Conservation (phyloP, 92 coral and sea anemone species). For the Metridium senile region DNA sequence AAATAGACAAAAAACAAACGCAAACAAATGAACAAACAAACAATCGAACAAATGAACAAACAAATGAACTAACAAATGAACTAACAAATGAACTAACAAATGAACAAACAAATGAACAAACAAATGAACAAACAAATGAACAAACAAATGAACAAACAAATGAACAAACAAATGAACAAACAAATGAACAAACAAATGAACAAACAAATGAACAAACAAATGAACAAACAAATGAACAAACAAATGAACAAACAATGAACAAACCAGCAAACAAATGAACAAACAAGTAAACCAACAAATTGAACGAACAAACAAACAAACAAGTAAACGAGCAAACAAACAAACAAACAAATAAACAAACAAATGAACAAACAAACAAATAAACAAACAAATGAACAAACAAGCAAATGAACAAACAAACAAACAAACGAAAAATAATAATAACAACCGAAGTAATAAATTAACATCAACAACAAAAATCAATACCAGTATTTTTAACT, state of each 20-base stretch:
- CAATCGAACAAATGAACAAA: background rate
- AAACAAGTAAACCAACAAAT: too few species aligned
- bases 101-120: too few species aligned
- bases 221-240: too few species aligned
- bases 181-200: too few species aligned
- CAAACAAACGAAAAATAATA: background rate
- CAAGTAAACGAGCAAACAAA: background rate
- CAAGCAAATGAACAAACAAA: too few species aligned
- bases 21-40: background rate
- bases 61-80: background rate
- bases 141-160: too few species aligned
- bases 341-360: background rate
- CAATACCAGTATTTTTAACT: background rate
- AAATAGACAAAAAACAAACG: background rate
- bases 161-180: too few species aligned
- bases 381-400: too few species aligned
- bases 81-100: background rate
- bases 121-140: too few species aligned
- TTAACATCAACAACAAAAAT: background rate
- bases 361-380: background rate
- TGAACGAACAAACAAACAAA: background rate
- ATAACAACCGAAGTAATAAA: background rate
- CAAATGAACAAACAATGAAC: too few species aligned
- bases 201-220: too few species aligned
- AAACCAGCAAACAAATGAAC: too few species aligned